These are phyloP conservation scores for Myripristis murdjan DNA, from an alignment of 2,797 vertebrate genomes.

Conservation along the genomic window DNA sequence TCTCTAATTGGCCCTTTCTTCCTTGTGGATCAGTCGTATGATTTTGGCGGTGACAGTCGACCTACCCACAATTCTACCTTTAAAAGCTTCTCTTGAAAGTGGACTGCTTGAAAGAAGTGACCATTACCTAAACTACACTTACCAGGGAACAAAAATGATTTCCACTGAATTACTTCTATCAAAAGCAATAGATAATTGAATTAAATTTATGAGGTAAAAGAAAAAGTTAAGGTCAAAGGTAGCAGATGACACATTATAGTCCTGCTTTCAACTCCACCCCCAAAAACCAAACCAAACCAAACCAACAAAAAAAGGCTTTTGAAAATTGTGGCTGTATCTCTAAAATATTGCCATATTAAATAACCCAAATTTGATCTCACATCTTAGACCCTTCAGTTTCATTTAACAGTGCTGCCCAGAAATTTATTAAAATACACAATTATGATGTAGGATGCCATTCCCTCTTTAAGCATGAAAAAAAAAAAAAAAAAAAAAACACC, in stretches of 20 bases:
- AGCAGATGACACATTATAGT: conserved; percentile 57
- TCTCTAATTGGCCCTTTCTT: conserved; percentile 99
- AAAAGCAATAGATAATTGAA: conserved; percentile 77
- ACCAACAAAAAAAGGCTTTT: conserved; percentile 38
- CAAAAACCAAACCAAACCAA: neutral
- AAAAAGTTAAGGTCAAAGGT: conserved; percentile 50
- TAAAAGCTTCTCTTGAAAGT: conserved; percentile 88
- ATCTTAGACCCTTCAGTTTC: conserved; percentile 67
- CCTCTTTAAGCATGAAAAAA: conserved; percentile 82
- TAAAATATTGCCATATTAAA: conserved; percentile 5
- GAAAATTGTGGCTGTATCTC: conserved; percentile 36
- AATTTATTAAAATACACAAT: conserved; percentile 75
- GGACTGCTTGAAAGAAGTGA: conserved; percentile 83
- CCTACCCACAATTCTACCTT: conserved; percentile 85
- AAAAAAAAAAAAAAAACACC: conserved; percentile 78
- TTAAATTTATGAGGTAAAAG: conserved; percentile 69
- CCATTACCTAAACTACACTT: conserved; percentile 89
- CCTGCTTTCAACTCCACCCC: neutral
- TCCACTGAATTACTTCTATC: conserved; percentile 71
- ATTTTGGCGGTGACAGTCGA: conserved; percentile 87
- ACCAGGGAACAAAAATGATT: conserved; percentile 78
- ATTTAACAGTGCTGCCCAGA: conserved; percentile 52
- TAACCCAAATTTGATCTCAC: conserved; percentile 50
- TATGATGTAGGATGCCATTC: conserved; percentile 75
- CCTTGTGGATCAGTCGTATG: conserved; percentile 86